Percentiles rank a stretch among this genome's conserved stretches.
phyloP scores from a whole-genome alignment of 2,888 invertebrate species.

The Choreutis nemorana region DNA sequence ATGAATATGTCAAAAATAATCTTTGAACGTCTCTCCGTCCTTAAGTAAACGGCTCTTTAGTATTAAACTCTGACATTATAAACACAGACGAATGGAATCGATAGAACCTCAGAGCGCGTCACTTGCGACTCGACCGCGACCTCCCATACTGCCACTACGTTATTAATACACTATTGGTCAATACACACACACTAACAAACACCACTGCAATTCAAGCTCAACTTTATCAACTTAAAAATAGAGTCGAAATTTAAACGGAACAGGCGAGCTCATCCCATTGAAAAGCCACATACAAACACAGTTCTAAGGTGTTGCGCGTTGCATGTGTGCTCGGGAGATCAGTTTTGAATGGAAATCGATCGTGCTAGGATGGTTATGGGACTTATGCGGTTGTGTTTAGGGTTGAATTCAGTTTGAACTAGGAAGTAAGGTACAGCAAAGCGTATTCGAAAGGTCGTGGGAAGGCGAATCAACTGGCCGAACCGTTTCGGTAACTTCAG shows the following conservation, averaged over 20 bases:
- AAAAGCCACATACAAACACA: conserved; percentile 23
- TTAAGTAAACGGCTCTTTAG: too few relatives aligned
- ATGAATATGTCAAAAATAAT: too few relatives aligned
- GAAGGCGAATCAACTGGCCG: conserved; percentile 40
- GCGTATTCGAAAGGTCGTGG: conserved; percentile 59
- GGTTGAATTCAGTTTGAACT: conserved; percentile 27
- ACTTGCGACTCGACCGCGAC: conserved; percentile 55
- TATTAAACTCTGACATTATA: conserved; percentile 55
- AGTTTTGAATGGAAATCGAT: conserved; percentile 44
- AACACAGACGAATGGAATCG: conserved; percentile 34
- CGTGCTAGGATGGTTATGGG: conserved; percentile 21
- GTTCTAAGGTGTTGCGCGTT: conserved; percentile 32
- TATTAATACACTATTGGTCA: conserved; percentile 55
- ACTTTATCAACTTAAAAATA: not conserved
- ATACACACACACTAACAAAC: conserved; percentile 30
- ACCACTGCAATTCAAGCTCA: conserved; percentile 4
- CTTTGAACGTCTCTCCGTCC: too few relatives aligned
- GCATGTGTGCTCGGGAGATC: conserved; percentile 42
- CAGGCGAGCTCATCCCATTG: conserved; percentile 8
- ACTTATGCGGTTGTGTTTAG: conserved; percentile 19
- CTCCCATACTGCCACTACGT: conserved; percentile 42
- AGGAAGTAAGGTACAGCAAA: conserved; percentile 58
- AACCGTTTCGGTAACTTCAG: conserved; percentile 46
- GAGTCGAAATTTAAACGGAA: conserved; percentile 2
- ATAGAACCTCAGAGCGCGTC: conserved; percentile 37